Percentiles rank a stretch among this genome's conserved stretches.
These are phyloP conservation scores for Salvelinus alpinus DNA, from an alignment of 2,113 vertebrate genomes.

Conservation along the genomic window DNA sequence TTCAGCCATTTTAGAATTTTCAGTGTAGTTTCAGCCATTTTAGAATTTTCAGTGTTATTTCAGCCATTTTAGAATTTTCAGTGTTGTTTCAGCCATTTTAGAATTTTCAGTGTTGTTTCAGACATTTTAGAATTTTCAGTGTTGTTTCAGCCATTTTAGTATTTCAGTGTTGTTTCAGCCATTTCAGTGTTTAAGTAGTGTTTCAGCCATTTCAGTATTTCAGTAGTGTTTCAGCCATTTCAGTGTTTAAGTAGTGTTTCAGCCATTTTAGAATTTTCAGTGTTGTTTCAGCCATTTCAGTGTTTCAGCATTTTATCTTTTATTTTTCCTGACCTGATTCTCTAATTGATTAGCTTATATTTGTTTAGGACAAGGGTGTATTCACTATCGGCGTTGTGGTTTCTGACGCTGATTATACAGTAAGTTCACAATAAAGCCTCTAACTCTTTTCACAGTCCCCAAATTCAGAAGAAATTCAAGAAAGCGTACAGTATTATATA, in stretches of 20 bases:
- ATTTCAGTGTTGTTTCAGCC: background rate
- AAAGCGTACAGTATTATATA: no score
- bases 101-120: background rate
- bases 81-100: no score
- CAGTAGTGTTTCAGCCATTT: background rate
- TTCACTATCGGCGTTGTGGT: accelerated
- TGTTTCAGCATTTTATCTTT: background rate
- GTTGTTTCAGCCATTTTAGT: background rate
- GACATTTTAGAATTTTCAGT: background rate
- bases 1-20: background rate
- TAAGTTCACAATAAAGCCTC: slow-evolving; percentile 35
- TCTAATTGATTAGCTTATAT: no score
- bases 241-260: no score
- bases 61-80: no score
- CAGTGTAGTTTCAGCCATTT: no score
- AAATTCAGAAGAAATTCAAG: no score
- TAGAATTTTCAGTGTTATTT: background rate
- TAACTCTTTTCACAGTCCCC: background rate
- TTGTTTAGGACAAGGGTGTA: background rate
- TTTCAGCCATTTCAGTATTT: no score
- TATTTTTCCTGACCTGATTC: slow-evolving; percentile 1
- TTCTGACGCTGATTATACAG: accelerated
- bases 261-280: background rate
- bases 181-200: no score
- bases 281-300: no score